A percentile compares a stretch with the other conserved stretches of the same genome.
Evolutionary conservation across 2,113 vertebrate species (phyloP).

Genomic region (Hydrolagus affinis): DNA sequence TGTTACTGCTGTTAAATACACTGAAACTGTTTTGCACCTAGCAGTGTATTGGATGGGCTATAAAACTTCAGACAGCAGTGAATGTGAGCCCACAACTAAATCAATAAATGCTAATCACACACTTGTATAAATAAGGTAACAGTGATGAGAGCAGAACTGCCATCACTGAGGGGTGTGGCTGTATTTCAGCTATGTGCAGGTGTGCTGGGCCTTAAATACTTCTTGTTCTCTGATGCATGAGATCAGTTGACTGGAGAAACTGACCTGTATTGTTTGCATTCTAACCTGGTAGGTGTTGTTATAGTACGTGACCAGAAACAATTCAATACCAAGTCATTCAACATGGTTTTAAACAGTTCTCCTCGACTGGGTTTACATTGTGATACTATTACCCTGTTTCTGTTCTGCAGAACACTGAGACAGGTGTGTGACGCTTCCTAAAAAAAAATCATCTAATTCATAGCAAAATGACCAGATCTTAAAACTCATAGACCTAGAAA

Average conservation of each 20-base stretch:
- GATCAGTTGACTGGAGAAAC: background rate
- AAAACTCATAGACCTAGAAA: too few relatives aligned
- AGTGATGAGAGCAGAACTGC: background rate
- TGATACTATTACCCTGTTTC: background rate
- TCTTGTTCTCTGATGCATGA: background rate
- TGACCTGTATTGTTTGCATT: background rate
- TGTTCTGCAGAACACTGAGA: too few relatives aligned
- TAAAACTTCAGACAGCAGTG: background rate
- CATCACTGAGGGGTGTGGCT: background rate
- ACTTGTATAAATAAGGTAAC: background rate
- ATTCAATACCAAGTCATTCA: background rate
- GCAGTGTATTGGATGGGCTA: background rate
- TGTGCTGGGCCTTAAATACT: background rate
- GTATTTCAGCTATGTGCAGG: background rate
- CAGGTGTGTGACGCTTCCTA: too few relatives aligned
- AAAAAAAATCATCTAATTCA: too few relatives aligned
- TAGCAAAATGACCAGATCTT: too few relatives aligned
- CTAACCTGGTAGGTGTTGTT: background rate
- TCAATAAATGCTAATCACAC: background rate
- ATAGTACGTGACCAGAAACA: constrained; percentile 2
- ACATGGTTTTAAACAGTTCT: background rate
- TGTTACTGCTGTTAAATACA: background rate
- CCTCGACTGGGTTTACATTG: background rate
- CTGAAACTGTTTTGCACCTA: background rate
- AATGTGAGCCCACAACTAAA: background rate